Base-by-base conservation (phyloP, 1,140 invertebrate species). In the Sycophaga agraensis region DNA sequence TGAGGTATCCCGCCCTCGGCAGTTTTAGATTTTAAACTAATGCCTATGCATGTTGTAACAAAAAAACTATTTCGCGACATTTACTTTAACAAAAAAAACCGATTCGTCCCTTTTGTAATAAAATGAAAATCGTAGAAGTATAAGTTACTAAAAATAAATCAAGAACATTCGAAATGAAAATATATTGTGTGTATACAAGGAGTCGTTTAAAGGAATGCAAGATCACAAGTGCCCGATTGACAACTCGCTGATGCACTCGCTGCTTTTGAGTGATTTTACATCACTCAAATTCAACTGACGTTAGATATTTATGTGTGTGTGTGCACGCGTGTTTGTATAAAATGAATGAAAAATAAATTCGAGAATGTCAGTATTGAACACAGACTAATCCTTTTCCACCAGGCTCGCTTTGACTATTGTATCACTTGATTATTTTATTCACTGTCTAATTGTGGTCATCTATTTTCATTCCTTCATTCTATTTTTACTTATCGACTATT, bases 401-500 rank as follows among this genome's bases (percentile, higher is more conserved):
- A 66, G 54, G 63, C 58, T 45, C 40, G 62, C n/a, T 67, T 66
- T 66, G 45, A 70, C 74, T 78, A 76, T 77, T 77, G 73, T 72
- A 77, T 69, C 71, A 50, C 65, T 72, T 73, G 66, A 31, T 50
- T 49, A 3, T 42, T 60, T 63, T n/a, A 45, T 35, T 42, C 31
- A 59, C 11, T 58, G 46, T 43, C 51, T 66, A 70, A 72, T 63
- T 34, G 28, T 54, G 50, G 19, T 50, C 37, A 19, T 45, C 58
- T 22, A 35, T 63, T 50, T 34, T 17, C 24, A 54, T 28, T 26
- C 17, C 22, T 50, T 57, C 24, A 45, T 57, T 43, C 5, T 28
- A 50, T 43, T 42, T 48, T 49, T 64, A 72, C 77, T 77, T 79
- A 78, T 71, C 62, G 68, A 77, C 73, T 79, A 79, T 78, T 78